Percentiles rank a stretch among this genome's conserved stretches.
These are phyloP conservation scores for Globia sparganii DNA, from an alignment of 2,888 invertebrate species.

Conservation along the genomic window DNA sequence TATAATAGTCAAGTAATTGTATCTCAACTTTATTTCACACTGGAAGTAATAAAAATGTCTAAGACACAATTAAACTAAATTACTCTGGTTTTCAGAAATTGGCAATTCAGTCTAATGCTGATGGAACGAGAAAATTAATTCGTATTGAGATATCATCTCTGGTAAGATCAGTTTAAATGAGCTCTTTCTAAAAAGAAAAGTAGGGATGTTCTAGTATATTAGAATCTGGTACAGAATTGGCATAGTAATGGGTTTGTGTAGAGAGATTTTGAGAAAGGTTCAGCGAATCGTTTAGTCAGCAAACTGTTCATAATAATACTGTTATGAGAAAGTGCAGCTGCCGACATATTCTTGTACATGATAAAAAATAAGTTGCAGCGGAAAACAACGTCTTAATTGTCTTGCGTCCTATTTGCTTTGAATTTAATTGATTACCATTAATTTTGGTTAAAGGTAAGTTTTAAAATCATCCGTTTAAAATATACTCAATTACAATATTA, in stretches of 20 bases:
- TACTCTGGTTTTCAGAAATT: constrained; percentile 11
- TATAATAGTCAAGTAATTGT: constrained; percentile 4
- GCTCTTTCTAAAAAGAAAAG: neutral
- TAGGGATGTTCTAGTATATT: neutral
- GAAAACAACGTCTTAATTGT: neutral
- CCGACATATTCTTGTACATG: neutral
- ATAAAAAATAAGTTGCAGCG: neutral
- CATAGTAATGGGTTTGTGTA: neutral
- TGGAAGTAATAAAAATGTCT: constrained; percentile 33
- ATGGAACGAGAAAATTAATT: constrained; percentile 5
- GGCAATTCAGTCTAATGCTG: constrained; percentile 1
- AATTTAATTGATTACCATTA: constrained; percentile 5
- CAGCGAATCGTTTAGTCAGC: neutral
- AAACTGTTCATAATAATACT: neutral
- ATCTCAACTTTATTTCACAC: constrained; percentile 1
- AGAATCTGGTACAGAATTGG: neutral
- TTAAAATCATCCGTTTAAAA: constrained; percentile 51
- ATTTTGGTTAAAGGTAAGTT: constrained; percentile 22
- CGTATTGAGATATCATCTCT: neutral
- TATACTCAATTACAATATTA: constrained; percentile 55
- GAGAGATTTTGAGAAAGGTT: neutral
- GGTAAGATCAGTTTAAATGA: constrained; percentile 12
- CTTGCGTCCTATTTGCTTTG: neutral
- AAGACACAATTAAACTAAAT: constrained; percentile 31
- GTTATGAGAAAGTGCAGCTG: neutral